phyloP scores from a whole-genome alignment of 92 coral and sea anemone genomes.

The Parazoanthus swiftii region DNA sequence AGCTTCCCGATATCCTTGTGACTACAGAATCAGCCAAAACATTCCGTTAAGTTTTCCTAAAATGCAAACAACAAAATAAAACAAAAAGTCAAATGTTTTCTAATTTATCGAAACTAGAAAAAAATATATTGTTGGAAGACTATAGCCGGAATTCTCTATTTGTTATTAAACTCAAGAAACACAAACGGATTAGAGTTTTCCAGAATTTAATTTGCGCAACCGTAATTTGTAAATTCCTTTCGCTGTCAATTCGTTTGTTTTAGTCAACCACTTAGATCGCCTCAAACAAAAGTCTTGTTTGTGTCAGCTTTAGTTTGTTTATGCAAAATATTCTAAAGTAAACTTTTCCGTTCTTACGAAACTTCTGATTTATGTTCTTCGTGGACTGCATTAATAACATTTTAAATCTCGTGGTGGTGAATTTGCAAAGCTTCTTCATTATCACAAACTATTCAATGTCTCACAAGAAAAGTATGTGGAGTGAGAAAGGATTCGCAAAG shows the following conservation, averaged over 20 bases:
- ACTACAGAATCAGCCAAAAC: too few species aligned
- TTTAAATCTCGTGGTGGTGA: background rate
- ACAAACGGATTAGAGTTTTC: background rate
- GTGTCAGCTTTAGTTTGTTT: background rate
- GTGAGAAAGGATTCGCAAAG: background rate
- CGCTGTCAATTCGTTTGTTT: background rate
- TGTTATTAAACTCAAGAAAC: background rate
- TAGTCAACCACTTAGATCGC: background rate
- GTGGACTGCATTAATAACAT: background rate
- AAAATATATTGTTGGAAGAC: background rate
- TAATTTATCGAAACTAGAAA: background rate
- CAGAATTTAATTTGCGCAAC: background rate
- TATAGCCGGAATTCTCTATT: background rate
- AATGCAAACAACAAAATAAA: too few species aligned
- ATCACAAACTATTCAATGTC: background rate
- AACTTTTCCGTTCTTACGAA: conserved; percentile 9
- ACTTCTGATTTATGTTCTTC: background rate
- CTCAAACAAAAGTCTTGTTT: conserved; percentile 7
- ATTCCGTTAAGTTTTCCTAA: background rate
- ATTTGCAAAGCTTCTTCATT: background rate
- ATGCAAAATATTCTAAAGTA: conserved; percentile 15
- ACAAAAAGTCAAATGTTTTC: background rate
- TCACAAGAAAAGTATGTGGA: background rate
- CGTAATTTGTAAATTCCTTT: conserved; percentile 5
- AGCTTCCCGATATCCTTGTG: background rate